Percentiles rank a stretch among this genome's conserved stretches.
Evolutionary conservation across 1,140 invertebrate species (phyloP).

Genomic region (Calycopis cecrops): DNA sequence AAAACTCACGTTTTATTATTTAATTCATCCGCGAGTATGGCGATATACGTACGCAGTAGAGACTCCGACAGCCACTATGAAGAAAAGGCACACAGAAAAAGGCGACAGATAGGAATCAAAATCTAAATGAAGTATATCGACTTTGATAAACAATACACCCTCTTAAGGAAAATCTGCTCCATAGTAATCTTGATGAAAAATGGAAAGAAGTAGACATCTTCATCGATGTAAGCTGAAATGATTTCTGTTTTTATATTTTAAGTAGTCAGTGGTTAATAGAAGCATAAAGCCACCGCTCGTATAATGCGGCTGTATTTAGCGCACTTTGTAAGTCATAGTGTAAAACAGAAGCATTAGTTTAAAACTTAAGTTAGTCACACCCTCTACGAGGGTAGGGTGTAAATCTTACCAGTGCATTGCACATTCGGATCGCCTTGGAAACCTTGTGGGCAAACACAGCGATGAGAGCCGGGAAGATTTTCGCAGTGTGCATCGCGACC

Average conservation of each 20-base stretch:
- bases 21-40: slow-evolving; percentile 18
- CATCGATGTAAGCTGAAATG: slow-evolving; percentile 36
- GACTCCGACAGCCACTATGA: slow-evolving; percentile 61
- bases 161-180: slow-evolving; percentile 12
- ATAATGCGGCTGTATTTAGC: slow-evolving; percentile 47
- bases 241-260: slow-evolving; percentile 28
- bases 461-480: slow-evolving; percentile 84
- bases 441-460: slow-evolving; percentile 89
- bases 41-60: slow-evolving; percentile 52
- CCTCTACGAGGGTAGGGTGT: slow-evolving; percentile 79
- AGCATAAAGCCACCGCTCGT: slow-evolving; percentile 62
- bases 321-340: slow-evolving; percentile 38
- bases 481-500: slow-evolving; percentile 87
- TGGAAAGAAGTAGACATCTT: slow-evolving; percentile 1
- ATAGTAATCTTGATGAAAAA: slow-evolving; percentile 1
- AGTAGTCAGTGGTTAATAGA: slow-evolving; percentile 45
- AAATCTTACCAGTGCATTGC: slow-evolving; percentile 87
- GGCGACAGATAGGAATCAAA: slow-evolving; percentile 32
- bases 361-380: slow-evolving; percentile 41
- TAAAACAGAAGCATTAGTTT: slow-evolving; percentile 56
- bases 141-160: slow-evolving; percentile 11
- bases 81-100: slow-evolving; percentile 49
- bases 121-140: slow-evolving; percentile 17
- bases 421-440: slow-evolving; percentile 83
- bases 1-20: slow-evolving; percentile 63